Base-by-base conservation (phyloP, 2,888 invertebrate genomes). In the Lysandra coridon region DNA sequence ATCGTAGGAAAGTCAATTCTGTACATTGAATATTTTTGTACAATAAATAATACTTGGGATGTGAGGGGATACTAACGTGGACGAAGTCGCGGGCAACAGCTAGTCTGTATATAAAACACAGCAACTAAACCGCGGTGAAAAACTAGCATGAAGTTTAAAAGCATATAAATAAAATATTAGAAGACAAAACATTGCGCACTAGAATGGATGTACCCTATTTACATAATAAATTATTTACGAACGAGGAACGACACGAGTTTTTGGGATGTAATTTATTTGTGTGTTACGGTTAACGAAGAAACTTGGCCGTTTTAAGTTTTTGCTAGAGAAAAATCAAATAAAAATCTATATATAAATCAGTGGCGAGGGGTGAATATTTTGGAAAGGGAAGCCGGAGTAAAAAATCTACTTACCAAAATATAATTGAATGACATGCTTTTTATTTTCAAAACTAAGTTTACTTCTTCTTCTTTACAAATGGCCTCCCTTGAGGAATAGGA, bases 211-310 rank as follows among this genome's bases (percentile, higher is more conserved):
- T 69, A 30, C 80, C 80, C 81, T 82, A 84, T 84, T 84, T 84
- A 81, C 84, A 84, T 84, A 84, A 82, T 83, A 84, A 84, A 84
- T 84, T 84, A 84, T 83, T 81, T 81, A 69, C 64, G 4, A 69
- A 2, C 64, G 33, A 69, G 30, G 23, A 69, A 69, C 62, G 23
- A 62, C 64, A 69, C 64, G 64, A 69, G 64, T 69, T 69, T 69
- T 69, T 69, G 30, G 64, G 64, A 12, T 33, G 33, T 69, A 33
- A 14, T 69, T 69, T 69, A 62, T 23, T 62, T 23, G 33, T 69
- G 33, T 69, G 64, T 69, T 12, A 69, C 64, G 64, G 30, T 30
- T 12, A 69, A 30, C 12, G 0, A 7, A 12, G 7, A 30, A 69
- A 30, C 33, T 69, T 12, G 33, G 12, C 12, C 30, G n/a, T 69